phyloP scores from a whole-genome alignment of 92 coral and sea anemone genomes.

The Bergia sp. region DNA sequence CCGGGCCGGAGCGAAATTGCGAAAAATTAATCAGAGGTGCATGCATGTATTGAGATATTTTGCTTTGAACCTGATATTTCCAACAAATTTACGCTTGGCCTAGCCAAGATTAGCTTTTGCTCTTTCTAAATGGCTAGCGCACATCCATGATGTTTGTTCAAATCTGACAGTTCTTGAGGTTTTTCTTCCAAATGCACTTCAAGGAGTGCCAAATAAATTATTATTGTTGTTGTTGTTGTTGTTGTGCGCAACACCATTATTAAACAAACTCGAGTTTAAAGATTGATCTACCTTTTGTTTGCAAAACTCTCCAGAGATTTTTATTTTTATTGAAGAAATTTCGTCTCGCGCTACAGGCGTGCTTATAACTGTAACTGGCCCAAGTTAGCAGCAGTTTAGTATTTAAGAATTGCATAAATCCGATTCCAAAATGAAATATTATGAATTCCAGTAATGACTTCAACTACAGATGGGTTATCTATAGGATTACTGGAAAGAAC shows the following conservation, averaged over 20 bases:
- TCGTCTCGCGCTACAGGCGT: slow-evolving; percentile 12
- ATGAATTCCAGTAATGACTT: slow-evolving; percentile 6
- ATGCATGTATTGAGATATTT: background rate
- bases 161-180: slow-evolving; percentile 5
- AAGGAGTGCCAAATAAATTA: slow-evolving; percentile 6
- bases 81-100: background rate
- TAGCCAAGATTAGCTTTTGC: background rate
- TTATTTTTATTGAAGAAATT: slow-evolving; percentile 3
- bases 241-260: slow-evolving; percentile 1
- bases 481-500: slow-evolving; percentile 10
- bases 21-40: background rate
- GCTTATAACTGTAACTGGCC: slow-evolving; percentile 9
- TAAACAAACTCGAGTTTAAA: slow-evolving; percentile 6
- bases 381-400: slow-evolving; percentile 8
- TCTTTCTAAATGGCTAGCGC: background rate
- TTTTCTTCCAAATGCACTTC: slow-evolving; percentile 7
- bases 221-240: slow-evolving; percentile 1
- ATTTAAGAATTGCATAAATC: slow-evolving; percentile 5
- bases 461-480: slow-evolving; percentile 1
- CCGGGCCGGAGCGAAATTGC: slow-evolving; percentile 12
- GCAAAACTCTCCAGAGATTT: slow-evolving; percentile 8
- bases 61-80: slow-evolving; percentile 8
- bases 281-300: slow-evolving; percentile 6
- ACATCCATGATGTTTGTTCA: too few relatives aligned
- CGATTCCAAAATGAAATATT: slow-evolving; percentile 6